Evolutionary conservation across 2,113 vertebrate genomes (phyloP), one percentile per base, ranked within the genome.

Genomic region (Burhinus oedicnemus): DNA sequence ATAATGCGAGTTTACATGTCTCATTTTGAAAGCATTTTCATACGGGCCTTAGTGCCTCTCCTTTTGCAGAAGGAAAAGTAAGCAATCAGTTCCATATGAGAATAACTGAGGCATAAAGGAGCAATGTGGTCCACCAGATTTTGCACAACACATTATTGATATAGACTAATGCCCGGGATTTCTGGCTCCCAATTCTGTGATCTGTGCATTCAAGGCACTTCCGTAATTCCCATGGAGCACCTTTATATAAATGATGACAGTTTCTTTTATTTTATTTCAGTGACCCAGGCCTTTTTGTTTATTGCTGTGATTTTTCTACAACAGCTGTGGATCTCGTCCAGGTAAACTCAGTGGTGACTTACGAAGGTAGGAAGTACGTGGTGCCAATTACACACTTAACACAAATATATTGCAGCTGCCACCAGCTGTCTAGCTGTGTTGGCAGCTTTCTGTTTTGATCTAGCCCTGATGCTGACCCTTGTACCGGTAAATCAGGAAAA

Each of bases 221-320:
- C 26, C 45, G 26, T 38, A 65, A 61, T 45, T 87, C 60, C 51
- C n/a, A 7, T 45, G 69, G 47, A 54, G 11, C 34, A 62, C 22
- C 25, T 70, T 9, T 2, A 3, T 58, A 27, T 11, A 64, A 49
- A 16, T 65, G 5, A 27, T 52, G 21, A 60, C 45, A 90, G 12
- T 87, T 80, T 96, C 68, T 96, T 83, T 72, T 96, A 17, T 95
- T 95, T 90, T 82, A 29, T 98, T 98, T 74, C 98, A 99, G 99
- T 97, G 99, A 99, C 93, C 98, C 99, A 1, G 98, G 98, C 47
- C 98, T 99, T 40, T 99, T 99, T 97, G 98, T 99, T 61, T 99
- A 99, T 96, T 99, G 99, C 95, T 99, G 99, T 96, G 99, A 99
- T 93, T 99, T 99, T 98, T 99, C 99, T 93, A 98, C 98, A 69